Base-by-base conservation (phyloP, 2,888 invertebrate genomes). In the Eustalomyia histrio region DNA sequence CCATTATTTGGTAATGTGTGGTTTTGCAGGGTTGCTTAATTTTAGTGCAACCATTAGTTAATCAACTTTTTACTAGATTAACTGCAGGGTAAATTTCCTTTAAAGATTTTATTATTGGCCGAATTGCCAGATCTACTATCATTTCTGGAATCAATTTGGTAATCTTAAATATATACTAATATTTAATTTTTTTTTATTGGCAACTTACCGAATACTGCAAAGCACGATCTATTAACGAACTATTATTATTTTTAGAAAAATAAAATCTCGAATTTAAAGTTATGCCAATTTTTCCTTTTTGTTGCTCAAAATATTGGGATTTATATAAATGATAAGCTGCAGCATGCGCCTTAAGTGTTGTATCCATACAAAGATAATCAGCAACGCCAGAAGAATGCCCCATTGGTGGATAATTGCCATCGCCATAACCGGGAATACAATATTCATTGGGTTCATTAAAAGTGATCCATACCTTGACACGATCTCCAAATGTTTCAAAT, bases 331-430 rank as follows among this genome's bases (percentile, higher is more conserved):
- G 87, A 83, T 91, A 92, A 0, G 91, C 91, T 24, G 85, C 88
- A 12, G 92, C 92, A 86, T 95, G 94, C 0, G 93, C 92, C 12
- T 91, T 63, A 0, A 92, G 84, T 35, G 93, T 89, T 29, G 91
- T 88, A 83, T 92, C 92, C n/a, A 91, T 91, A 73, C 92, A 92
- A 6, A 92, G 72, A 76, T 93, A 92, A 18, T 91, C 91, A 2
- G 90, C 92, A 6, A 91, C 84, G 47, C 91, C 92, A 2, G 91
- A 88, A 0, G 89, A 86, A 58, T 91, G 89, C 2, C 92, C 71
- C 6, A 88, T 86, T 0, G 91, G 91, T 4, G 87, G 87, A 1
- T 83, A 85, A 0, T 86, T 84, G 0, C 73, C 84, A 1, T 57
- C 69, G 0, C 92, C 92, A 85, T 94, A 93, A 0, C 92, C 92